A percentile compares a stretch with the other conserved stretches of the same genome.
Conservation (phyloP, 2,797 vertebrate species). For the Cossypha polioptera region DNA sequence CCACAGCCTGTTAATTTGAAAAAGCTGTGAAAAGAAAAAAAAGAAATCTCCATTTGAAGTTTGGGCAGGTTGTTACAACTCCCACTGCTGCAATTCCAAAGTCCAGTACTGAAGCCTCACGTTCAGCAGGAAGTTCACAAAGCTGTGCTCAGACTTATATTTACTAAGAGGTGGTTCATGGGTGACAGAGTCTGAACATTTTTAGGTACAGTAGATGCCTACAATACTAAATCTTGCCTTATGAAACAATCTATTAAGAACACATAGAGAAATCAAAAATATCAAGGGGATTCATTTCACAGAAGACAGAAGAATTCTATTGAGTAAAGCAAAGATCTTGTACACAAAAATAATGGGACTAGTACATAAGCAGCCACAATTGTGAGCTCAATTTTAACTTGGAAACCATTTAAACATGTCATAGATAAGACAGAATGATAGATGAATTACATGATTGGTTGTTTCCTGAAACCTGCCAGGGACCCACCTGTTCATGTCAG, state of each 20-base stretch:
- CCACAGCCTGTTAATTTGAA: neutral
- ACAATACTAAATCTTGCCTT: neutral
- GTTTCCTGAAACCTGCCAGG: conserved; percentile 32
- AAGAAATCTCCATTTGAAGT: neutral
- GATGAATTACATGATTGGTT: neutral
- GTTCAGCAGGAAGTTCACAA: neutral
- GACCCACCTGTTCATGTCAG: neutral
- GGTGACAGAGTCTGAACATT: neutral
- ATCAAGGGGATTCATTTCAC: neutral
- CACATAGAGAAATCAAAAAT: neutral
- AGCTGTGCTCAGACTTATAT: neutral
- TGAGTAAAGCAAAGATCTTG: neutral
- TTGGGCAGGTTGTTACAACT: neutral
- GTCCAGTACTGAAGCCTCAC: neutral
- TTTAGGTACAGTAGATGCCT: neutral
- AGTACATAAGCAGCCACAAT: neutral
- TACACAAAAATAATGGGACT: neutral
- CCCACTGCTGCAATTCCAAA: neutral
- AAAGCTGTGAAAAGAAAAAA: neutral
- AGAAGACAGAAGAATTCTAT: neutral
- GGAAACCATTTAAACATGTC: neutral
- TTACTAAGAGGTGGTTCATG: neutral
- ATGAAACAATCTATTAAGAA: neutral
- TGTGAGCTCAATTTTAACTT: neutral
- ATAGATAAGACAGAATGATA: neutral